Conservation (phyloP, 2,797 vertebrate species). For the Microctenopoma stevenorrisi region DNA sequence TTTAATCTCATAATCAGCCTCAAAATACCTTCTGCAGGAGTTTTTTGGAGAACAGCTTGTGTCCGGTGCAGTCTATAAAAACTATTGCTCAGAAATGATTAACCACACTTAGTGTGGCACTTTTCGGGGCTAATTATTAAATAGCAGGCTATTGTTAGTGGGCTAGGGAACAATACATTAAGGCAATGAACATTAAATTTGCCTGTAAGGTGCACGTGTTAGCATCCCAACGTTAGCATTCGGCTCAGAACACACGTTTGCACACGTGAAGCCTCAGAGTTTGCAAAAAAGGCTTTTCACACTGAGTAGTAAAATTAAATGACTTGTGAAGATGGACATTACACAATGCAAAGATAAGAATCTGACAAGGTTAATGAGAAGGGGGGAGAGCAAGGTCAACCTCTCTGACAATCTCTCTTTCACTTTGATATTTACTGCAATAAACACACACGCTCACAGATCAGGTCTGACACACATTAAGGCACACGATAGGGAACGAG, state of each 20-base stretch:
- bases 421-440: slow-evolving; percentile 20
- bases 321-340: slow-evolving; percentile 58
- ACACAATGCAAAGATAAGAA: slow-evolving; percentile 50
- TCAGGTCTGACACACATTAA: slow-evolving; percentile 33
- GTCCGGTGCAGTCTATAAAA: background rate
- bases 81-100: too few relatives aligned
- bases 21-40: slow-evolving; percentile 15
- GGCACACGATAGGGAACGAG: slow-evolving; percentile 52
- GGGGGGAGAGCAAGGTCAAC: slow-evolving; percentile 31
- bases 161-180: background rate
- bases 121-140: background rate
- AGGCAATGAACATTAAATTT: background rate
- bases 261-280: background rate
- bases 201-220: background rate
- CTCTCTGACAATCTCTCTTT: slow-evolving; percentile 35
- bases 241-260: background rate
- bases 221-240: background rate
- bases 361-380: slow-evolving; percentile 55
- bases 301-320: slow-evolving; percentile 1
- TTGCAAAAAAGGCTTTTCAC: slow-evolving; percentile 18
- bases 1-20: slow-evolving; percentile 14
- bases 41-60: background rate
- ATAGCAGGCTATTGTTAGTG: background rate
- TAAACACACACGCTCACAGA: slow-evolving; percentile 33
- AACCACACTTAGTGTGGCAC: background rate